Evolutionary conservation across 2,888 invertebrate genomes (phyloP), one percentile per base, ranked within the genome.

Genomic region (Petrophora chlorosata): DNA sequence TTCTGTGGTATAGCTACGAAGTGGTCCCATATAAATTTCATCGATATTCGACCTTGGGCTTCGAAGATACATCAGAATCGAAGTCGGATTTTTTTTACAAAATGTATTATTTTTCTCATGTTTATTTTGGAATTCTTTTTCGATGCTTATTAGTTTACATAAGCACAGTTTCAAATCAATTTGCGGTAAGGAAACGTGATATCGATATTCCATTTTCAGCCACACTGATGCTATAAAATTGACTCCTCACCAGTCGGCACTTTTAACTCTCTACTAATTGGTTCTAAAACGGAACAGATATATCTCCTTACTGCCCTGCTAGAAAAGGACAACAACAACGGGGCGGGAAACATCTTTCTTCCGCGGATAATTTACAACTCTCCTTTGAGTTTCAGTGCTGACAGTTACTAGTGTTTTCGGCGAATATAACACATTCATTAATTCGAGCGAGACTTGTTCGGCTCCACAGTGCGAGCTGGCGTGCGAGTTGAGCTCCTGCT

Each of bases 301-400:
- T 45, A 76, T 70, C 45, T 41, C 29, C 49, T 16, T 39, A 26
- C 19, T 13, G 5, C 9, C 34, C 46, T 7, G 70, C 46, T 10
- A 47, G 73, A 83, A 54, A 64, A 65, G 66, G 76, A 77, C 47
- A 57, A 28, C 36, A 58, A 54, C 54, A 52, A 56, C 61, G 63
- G 68, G 76, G 81, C 83, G 85, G 85, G 82, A 82, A 79, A 77
- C 82, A 85, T 88, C 85, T 86, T 85, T 85, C 85, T 82, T 82
- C 80, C 73, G 57, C 59, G 64, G 56, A 50, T 79, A 73, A 82
- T 81, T 82, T 81, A 82, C 63, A 67, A 69, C 41, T 53, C 57
- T 59, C 74, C 73, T 62, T 75, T 75, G 74, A 75, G 63, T 61
- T 66, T 63, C 66, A 57, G 49, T 63, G 79, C 61, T 79, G 79